Base-by-base conservation (phyloP, 2,888 invertebrate species). In the Eupithecia pulchellata region DNA sequence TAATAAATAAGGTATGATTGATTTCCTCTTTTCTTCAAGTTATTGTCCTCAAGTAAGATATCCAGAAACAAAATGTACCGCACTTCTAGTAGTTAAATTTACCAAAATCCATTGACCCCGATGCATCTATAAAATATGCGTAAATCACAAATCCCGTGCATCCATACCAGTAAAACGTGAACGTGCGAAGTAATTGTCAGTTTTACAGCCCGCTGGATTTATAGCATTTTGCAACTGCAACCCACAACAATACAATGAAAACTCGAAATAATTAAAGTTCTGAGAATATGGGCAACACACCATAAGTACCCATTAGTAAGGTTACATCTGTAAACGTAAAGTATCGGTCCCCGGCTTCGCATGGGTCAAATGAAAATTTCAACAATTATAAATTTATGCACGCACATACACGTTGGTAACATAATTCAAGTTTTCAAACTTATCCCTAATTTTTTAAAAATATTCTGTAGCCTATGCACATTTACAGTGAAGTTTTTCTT, bases 181-280 rank as follows among this genome's bases (percentile, higher is more conserved):
- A 62, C 60, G 39, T 30, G 39, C 39, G n/a, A 2, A 29, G 42
- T 39, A 42, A 63, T 27, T 29, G 63, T 42, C 42, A 63, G 42
- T 63, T 63, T 63, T 63, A 63, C 63, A 61, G 60, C 60, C 20
- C 4, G 60, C 61, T 13, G 34, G 42, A 63, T 63, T 42, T 63
- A 63, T 63, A 42, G 39, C n/a, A 42, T 42, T 63, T 36, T 63
- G 63, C 61, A 61, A 61, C 61, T 61, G 61, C 13, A 36, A 4
- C 4, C 60, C 29, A 1, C 30, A 60, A 61, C 34, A 61, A 61
- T 34, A n/a, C 61, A 27, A 57, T 57, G 27, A 57, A 57, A 57
- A 57, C 57, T 52, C 52, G 9, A 25, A 52, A 52, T 52, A 13
- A 52, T 20, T 52, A 25, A 25, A 25, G 20, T 52, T 25, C 52